Percentiles rank a stretch among this genome's conserved stretches.
These are phyloP conservation scores for Thalassaphorura encarpata DNA, from an alignment of 1,140 invertebrate species.

Conservation along the genomic window DNA sequence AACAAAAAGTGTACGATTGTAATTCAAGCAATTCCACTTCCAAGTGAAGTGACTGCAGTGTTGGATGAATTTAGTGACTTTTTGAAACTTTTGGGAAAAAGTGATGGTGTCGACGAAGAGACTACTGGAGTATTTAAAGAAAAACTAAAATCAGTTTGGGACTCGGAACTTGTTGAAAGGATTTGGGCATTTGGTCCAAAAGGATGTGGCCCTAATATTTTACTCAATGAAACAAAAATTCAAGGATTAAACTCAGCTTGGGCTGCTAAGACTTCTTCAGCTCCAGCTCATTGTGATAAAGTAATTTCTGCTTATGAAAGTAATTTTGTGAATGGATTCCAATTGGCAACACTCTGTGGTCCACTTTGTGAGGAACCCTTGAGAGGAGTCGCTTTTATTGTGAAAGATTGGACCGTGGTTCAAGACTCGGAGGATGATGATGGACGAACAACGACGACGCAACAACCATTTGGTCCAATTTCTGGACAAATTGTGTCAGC, in stretches of 20 bases:
- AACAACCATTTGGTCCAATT: conserved; percentile 41
- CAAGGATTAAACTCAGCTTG: conserved; percentile 41
- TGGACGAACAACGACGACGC: conserved; percentile 1
- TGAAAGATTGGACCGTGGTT: conserved; percentile 63
- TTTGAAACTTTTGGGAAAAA: conserved; percentile 45
- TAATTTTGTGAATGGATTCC: conserved; percentile 87
- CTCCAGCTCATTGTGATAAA: conserved; percentile 32
- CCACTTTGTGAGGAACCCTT: conserved; percentile 93
- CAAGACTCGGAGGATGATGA: conserved; percentile 32
- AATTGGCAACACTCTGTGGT: conserved; percentile 77
- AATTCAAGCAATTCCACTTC: conserved; percentile 69
- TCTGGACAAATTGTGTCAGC: conserved; percentile 85
- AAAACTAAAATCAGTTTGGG: conserved; percentile 50
- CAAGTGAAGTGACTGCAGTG: conserved; percentile 58
- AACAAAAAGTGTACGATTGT: conserved; percentile 62
- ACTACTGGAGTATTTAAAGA: conserved; percentile 45
- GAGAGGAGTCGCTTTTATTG: conserved; percentile 82
- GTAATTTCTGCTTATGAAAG: conserved; percentile 48
- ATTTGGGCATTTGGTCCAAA: conserved; percentile 89
- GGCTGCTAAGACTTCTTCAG: conserved; percentile 32
- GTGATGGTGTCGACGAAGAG: conserved; percentile 25
- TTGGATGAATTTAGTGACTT: conserved; percentile 51
- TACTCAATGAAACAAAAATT: conserved; percentile 63
- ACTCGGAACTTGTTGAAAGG: conserved; percentile 49
- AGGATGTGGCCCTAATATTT: conserved; percentile 76